Percentiles rank a stretch among this genome's conserved stretches.
Conservation (phyloP, 2,797 vertebrate species). For the Poecilia picta region DNA sequence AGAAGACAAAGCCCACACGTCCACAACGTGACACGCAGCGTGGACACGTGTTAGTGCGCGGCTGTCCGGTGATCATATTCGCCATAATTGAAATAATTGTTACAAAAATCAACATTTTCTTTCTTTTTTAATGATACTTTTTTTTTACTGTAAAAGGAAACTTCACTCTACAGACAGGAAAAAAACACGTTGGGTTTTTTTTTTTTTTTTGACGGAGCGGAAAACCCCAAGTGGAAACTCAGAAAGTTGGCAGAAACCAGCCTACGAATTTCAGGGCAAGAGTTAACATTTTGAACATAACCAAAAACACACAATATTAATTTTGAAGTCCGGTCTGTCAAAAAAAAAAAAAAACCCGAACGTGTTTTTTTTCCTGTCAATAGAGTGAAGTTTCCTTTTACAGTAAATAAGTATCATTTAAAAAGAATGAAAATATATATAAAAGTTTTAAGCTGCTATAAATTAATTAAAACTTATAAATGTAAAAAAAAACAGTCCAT, state of each 20-base stretch:
- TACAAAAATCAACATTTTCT: background rate
- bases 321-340: background rate
- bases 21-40: conserved; percentile 3
- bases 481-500: too few species aligned
- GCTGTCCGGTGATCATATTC: background rate
- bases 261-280: background rate
- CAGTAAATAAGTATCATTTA: too few species aligned
- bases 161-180: conserved; percentile 22
- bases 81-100: fast-evolving
- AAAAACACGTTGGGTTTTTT: conserved; percentile 39
- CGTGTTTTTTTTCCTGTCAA: too few species aligned
- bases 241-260: conserved; percentile 23
- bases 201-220: conserved; percentile 45
- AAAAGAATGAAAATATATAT: too few species aligned
- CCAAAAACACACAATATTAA: background rate
- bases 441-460: background rate
- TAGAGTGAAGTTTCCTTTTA: too few species aligned
- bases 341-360: too few species aligned
- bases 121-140: background rate
- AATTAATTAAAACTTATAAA: background rate
- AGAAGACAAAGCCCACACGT: conserved; percentile 37
- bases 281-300: background rate
- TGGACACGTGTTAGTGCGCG: conserved; percentile 29
- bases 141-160: conserved; percentile 30
- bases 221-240: conserved; percentile 65